A percentile compares a stretch with the other conserved stretches of the same genome.
Evolutionary conservation across 2,888 invertebrate genomes (phyloP).

Genomic region (Anagyrus pseudococci): DNA sequence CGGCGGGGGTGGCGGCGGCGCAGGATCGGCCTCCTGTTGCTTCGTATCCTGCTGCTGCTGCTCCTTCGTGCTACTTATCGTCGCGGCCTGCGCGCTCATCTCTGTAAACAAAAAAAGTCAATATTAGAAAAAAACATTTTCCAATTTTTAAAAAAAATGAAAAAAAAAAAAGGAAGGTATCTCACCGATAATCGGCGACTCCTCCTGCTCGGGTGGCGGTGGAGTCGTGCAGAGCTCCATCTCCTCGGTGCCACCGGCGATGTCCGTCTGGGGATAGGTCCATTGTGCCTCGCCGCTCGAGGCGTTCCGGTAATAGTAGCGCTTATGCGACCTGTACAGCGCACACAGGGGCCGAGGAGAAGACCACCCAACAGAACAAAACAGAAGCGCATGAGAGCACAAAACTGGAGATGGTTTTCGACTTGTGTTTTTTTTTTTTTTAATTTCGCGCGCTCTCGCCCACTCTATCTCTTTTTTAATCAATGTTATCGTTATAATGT

Average conservation of each 20-base stretch:
- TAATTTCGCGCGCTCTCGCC: too few relatives aligned
- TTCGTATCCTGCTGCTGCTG: slow-evolving; percentile 12
- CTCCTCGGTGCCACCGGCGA: slow-evolving; percentile 64
- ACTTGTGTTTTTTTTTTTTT: too few relatives aligned
- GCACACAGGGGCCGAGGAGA: slow-evolving; percentile 43
- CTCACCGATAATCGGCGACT: slow-evolving; percentile 49
- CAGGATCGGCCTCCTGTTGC: slow-evolving; percentile 1
- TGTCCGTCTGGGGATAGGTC: slow-evolving; percentile 68
- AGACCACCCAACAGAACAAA: slow-evolving; percentile 40
- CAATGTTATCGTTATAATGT: too few relatives aligned
- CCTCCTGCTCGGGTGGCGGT: slow-evolving; percentile 61
- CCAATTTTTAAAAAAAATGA: neutral
- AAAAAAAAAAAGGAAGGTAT: slow-evolving; percentile 2
- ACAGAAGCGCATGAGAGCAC: slow-evolving; percentile 41
- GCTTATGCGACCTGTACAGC: slow-evolving; percentile 68
- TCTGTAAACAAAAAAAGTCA: slow-evolving; percentile 20
- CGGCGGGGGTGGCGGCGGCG: slow-evolving; percentile 47
- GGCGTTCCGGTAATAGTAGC: slow-evolving; percentile 72
- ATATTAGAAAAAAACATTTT: neutral
- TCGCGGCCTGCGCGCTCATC: slow-evolving; percentile 29
- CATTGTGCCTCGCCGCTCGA: slow-evolving; percentile 69
- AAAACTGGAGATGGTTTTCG: too few relatives aligned
- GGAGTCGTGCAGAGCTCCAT: slow-evolving; percentile 70
- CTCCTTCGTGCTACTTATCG: neutral
- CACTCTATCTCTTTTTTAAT: too few relatives aligned